Percentiles rank a stretch among this genome's conserved stretches.
Conservation (phyloP, 2,113 vertebrate species). For the Cavia porcellus region DNA sequence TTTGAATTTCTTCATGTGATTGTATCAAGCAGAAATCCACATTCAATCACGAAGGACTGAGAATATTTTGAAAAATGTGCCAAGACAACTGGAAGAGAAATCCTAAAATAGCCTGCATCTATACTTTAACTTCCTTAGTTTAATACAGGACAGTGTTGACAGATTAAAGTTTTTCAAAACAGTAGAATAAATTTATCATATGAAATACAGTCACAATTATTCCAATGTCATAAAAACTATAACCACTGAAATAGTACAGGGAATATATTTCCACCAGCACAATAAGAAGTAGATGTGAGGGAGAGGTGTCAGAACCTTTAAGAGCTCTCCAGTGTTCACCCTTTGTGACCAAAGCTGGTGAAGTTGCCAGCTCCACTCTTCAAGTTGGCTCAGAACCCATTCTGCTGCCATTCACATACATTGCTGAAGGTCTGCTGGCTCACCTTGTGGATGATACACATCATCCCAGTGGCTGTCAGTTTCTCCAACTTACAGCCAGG, state of each 20-base stretch:
- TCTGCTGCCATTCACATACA: not conserved
- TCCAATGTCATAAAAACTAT: not conserved
- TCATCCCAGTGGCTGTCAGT: not conserved
- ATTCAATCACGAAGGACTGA: not conserved
- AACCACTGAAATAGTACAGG: not conserved
- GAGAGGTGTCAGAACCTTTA: not conserved
- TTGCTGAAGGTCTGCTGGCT: fast-evolving
- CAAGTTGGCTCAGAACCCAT: not conserved
- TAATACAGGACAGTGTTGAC: not conserved
- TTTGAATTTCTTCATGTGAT: not conserved
- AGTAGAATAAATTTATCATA: not conserved
- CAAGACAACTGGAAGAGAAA: not conserved
- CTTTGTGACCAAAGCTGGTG: not conserved
- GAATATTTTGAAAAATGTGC: not conserved
- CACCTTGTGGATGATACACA: not conserved
- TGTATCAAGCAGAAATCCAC: not conserved
- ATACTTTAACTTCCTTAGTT: not conserved
- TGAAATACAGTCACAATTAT: not conserved
- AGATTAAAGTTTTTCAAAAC: not conserved
- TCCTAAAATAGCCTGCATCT: not conserved
- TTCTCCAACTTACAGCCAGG: not conserved
- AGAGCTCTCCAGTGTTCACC: not conserved
- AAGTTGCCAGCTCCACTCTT: not conserved
- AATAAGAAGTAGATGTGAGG: not conserved
- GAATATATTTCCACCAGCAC: not conserved